Base-by-base conservation (phyloP, 2,113 vertebrate genomes). In the Cynopterus brachyotis region DNA sequence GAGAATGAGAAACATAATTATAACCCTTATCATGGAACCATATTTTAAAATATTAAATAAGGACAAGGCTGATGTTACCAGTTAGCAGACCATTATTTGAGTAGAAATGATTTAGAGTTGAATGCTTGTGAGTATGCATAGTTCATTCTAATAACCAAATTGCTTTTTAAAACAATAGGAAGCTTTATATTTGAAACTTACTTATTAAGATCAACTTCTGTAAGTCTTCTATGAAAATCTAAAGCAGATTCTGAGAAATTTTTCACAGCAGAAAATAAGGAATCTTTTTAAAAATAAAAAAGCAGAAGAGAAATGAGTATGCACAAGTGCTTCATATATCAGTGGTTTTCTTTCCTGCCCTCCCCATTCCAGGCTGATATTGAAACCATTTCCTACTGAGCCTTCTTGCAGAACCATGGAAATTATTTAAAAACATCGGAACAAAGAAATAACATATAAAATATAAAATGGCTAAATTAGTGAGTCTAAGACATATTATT, bases 241-340 rank as follows among this genome's bases (percentile, higher is more conserved):
- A 75, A 86, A 42, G 99, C 99, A 94, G 99, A 99, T 47, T 97
- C 83, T 9, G 99, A 99, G 98, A 99, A 99, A 97, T 99, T 99
- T 15, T 96, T 64, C 92, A 99, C 99, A 15, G 99, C 99, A 70
- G 99, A 99, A 98, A 99, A 99, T 88, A 99, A 98, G 16, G 98
- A 88, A 82, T 99, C 99, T 99, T 94, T 50, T 47, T 32, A 70
- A 84, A 87, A 94, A 86, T 0, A 59, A 22, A 95, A 67, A 82
- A 91, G 32, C 17, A 75, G 67, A 88, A 88, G 28, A 0, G 3
- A 78, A 87, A 59, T 89, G 72, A 47, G 30, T 79, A 82, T 53
- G 28, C 20, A 67, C 2, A 42, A 87, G 22, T 35, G 3, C 17
- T 64, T 89, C 59, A 32, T 22, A 64, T 91, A 75, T 92, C 47